A percentile compares a stretch with the other conserved stretches of the same genome.
Evolutionary conservation across 2,888 invertebrate species (phyloP).

Genomic region (Catocala nupta): DNA sequence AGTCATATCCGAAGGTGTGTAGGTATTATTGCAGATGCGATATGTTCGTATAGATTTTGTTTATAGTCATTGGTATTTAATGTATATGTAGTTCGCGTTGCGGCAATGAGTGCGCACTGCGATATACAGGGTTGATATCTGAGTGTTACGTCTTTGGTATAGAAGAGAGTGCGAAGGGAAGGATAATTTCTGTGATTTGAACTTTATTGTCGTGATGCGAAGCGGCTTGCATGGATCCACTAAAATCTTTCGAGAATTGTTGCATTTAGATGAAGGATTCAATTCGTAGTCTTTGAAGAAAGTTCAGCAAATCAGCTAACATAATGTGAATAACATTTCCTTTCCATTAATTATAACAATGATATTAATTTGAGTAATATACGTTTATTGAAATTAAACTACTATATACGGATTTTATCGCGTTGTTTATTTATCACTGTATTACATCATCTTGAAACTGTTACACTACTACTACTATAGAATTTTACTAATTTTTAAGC

Average conservation of each 20-base stretch:
- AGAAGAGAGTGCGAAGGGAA: background rate
- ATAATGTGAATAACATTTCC: too few relatives aligned
- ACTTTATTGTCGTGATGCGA: slow-evolving; percentile 34
- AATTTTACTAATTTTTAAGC: too few relatives aligned
- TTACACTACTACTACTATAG: too few relatives aligned
- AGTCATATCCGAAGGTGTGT: slow-evolving; percentile 48
- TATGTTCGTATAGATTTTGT: slow-evolving; percentile 38
- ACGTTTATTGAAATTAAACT: too few relatives aligned
- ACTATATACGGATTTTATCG: too few relatives aligned
- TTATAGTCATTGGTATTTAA: slow-evolving; percentile 50
- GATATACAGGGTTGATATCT: background rate
- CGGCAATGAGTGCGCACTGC: slow-evolving; percentile 27
- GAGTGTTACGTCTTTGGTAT: background rate
- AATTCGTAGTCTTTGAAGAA: too few relatives aligned
- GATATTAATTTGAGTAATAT: too few relatives aligned
- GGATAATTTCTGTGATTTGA: slow-evolving; percentile 47
- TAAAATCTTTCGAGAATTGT: background rate
- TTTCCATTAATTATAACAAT: too few relatives aligned
- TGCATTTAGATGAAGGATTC: background rate
- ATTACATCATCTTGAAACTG: too few relatives aligned
- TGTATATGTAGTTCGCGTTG: slow-evolving; percentile 28
- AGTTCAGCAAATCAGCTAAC: too few relatives aligned
- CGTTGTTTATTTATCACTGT: too few relatives aligned
- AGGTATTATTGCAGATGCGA: slow-evolving; percentile 35
- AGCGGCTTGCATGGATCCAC: slow-evolving; percentile 27